Conservation (phyloP, 2,797 vertebrate genomes). For the Danio tinwini region DNA sequence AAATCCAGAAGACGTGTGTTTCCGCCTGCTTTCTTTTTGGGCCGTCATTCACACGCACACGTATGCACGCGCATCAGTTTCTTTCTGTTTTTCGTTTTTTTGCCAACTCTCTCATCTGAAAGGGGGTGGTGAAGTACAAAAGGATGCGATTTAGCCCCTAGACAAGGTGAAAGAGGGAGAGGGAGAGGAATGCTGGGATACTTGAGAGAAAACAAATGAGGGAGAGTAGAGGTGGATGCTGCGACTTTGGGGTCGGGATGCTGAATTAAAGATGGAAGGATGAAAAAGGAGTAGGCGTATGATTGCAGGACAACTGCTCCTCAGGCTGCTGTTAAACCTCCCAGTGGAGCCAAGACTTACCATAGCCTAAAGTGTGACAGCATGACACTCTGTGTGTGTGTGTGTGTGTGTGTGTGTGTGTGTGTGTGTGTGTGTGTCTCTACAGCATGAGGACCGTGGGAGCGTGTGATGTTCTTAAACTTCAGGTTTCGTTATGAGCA, state of each 20-base stretch:
- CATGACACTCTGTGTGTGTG: conserved; percentile 33
- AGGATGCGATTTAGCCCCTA: conserved; percentile 39
- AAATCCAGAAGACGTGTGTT: conserved; percentile 57
- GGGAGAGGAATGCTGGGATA: not conserved
- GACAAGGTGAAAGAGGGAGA: not conserved
- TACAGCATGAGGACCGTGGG: conserved; percentile 50
- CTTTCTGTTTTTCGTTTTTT: conserved; percentile 37
- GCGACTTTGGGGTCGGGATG: not conserved
- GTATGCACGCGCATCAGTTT: conserved; percentile 10
- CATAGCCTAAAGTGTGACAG: conserved; percentile 32
- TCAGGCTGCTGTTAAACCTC: conserved; percentile 17
- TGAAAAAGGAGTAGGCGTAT: conserved; percentile 63
- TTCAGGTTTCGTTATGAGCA: conserved; percentile 35
- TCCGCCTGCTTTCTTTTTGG: conserved; percentile 35
- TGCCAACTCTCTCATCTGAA: conserved; percentile 60
- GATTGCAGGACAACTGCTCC: conserved; percentile 24
- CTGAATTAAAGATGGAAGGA: conserved; percentile 61
- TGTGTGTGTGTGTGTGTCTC: conserved; percentile 16
- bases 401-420: no score
- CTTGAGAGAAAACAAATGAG: not conserved
- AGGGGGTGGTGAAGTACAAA: conserved; percentile 43
- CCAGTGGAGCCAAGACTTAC: conserved; percentile 51
- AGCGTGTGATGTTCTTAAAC: conserved; percentile 48
- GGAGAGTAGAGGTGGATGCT: not conserved
- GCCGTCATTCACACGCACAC: conserved; percentile 17